A percentile compares a stretch with the other conserved stretches of the same genome.
Conservation (phyloP, 2,113 vertebrate genomes). For the Helogale parvula region DNA sequence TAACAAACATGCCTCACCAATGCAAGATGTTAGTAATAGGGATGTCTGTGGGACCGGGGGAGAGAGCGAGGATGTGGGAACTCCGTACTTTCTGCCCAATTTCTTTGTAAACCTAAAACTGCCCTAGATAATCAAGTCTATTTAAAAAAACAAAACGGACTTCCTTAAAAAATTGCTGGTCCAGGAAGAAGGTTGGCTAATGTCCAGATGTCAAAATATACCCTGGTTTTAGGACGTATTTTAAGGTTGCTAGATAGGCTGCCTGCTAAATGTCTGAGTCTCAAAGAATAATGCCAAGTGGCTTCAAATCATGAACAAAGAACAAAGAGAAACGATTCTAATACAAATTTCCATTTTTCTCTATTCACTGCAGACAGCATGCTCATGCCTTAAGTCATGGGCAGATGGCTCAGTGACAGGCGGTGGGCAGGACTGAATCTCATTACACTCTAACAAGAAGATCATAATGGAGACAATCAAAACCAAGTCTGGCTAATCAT, state of each 20-base stretch:
- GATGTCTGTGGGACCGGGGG: fast-evolving
- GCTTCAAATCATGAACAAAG: conserved; percentile 51
- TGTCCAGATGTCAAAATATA: background rate
- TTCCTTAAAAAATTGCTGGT: background rate
- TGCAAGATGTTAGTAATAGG: background rate
- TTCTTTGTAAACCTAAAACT: background rate
- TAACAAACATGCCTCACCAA: background rate
- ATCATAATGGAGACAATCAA: conserved; percentile 65
- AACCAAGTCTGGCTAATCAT: conserved; percentile 49
- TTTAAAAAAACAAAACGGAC: too few relatives aligned
- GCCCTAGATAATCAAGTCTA: background rate
- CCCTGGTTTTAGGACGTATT: background rate
- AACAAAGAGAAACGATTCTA: conserved; percentile 58
- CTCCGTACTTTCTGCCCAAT: background rate
- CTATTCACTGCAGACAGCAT: conserved; percentile 59
- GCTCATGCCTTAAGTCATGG: conserved; percentile 63
- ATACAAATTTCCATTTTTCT: conserved; percentile 69
- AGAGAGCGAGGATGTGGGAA: background rate
- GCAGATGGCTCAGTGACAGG: conserved; percentile 78
- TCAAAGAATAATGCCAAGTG: background rate
- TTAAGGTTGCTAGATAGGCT: background rate
- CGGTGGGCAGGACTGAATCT: conserved; percentile 65
- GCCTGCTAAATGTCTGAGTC: background rate
- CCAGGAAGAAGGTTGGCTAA: background rate
- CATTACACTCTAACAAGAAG: conserved; percentile 73